phyloP scores from a whole-genome alignment of 92 coral and sea anemone species.

The Parazoanthus darwini region DNA sequence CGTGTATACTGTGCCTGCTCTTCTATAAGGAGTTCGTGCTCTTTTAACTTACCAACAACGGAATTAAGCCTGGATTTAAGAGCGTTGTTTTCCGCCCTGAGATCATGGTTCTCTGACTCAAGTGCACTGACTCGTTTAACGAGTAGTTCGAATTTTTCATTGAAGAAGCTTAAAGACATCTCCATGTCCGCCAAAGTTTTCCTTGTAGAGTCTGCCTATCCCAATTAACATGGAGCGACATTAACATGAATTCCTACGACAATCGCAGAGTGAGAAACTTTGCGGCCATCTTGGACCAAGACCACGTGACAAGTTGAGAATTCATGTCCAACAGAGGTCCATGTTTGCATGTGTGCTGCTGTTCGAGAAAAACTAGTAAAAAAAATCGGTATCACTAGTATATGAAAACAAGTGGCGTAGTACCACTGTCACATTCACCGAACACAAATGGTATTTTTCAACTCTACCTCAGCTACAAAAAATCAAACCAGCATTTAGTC shows the following conservation, averaged over 20 bases:
- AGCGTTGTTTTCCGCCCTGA: neutral
- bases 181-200: slow-evolving; percentile 41
- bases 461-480: neutral
- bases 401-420: neutral
- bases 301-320: neutral
- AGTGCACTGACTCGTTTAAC: slow-evolving; percentile 22
- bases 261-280: slow-evolving; percentile 22
- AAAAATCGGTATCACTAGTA: neutral
- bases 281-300: slow-evolving; percentile 37
- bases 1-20: slow-evolving; percentile 39
- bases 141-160: slow-evolving; percentile 30
- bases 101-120: no score
- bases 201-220: slow-evolving; percentile 34
- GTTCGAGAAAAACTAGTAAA: neutral
- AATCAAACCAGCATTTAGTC: no score
- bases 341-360: no score
- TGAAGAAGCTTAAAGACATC: slow-evolving; percentile 34
- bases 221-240: slow-evolving; percentile 7
- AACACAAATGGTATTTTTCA: neutral
- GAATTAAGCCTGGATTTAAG: slow-evolving; percentile 25
- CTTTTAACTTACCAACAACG: slow-evolving; percentile 37
- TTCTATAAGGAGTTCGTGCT: slow-evolving; percentile 26
- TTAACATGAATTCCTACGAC: slow-evolving; percentile 32
- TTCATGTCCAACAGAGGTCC: no score
- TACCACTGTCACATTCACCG: neutral